phyloP scores from a whole-genome alignment of 2,888 invertebrate genomes.

The Rotaria sp. region DNA sequence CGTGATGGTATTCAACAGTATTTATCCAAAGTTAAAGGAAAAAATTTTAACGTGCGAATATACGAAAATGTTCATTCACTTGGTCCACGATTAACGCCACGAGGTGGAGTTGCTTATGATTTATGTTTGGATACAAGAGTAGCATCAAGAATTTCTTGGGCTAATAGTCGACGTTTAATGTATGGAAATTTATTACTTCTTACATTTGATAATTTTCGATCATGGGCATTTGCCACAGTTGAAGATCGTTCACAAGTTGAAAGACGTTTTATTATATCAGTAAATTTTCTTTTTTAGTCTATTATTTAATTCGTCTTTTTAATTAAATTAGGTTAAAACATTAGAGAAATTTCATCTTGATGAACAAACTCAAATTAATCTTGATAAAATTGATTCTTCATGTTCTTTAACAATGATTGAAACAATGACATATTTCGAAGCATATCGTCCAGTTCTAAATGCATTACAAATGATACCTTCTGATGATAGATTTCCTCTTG shows the following conservation, averaged over 20 bases:
- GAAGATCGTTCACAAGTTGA: not conserved
- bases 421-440: slow-evolving; percentile 72
- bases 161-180: slow-evolving; percentile 8
- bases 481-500: slow-evolving; percentile 46
- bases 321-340: not conserved
- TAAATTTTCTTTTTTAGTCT: too few species aligned
- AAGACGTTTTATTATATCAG: not conserved
- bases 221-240: slow-evolving; percentile 4
- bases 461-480: slow-evolving; percentile 62
- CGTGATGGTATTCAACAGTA: slow-evolving; percentile 64
- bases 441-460: slow-evolving; percentile 68
- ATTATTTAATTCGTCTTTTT: not conserved
- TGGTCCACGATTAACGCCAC: slow-evolving; percentile 43
- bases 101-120: slow-evolving; percentile 45
- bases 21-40: slow-evolving; percentile 44
- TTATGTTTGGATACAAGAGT: slow-evolving; percentile 44
- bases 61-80: slow-evolving; percentile 48
- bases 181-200: not conserved
- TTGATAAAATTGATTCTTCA: not conserved
- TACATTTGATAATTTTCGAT: slow-evolving; percentile 38
- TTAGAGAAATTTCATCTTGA: not conserved
- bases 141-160: not conserved
- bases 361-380: not conserved
- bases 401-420: slow-evolving; percentile 63
- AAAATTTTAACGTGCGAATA: slow-evolving; percentile 43